Evolutionary conservation across 2,113 vertebrate genomes (phyloP), one percentile per base, ranked within the genome.

Genomic region (Grus americana): DNA sequence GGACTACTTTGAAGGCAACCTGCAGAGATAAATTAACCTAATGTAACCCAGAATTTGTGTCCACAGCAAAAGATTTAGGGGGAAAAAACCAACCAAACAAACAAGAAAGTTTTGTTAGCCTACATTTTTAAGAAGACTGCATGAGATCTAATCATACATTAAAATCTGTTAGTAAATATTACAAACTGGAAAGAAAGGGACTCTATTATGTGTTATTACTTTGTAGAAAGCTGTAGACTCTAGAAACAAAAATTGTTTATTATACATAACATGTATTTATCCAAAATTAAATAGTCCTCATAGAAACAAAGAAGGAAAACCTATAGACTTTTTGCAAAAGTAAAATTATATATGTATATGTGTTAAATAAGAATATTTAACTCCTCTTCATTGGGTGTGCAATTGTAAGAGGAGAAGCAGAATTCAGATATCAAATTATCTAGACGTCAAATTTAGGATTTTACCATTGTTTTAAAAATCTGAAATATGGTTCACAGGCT

Each of bases 401-500:
- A 38, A 7, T 11, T 52, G 34, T 50, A 30, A 80, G 54, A 79
- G 16, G 22, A 88, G 40, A 65, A 80, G 15, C 27, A 86, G 42
- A 86, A 86, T 89, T 86, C 34, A 62, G 46, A 19, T 73, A 91
- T 47, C 86, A 70, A 52, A 65, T 94, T 83, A 86, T 68, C 34
- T 67, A 65, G 54, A 91, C 30, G 12, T 72, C 26, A 79, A 68
- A 89, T 92, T 86, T 72, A 67, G 49, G 12, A 94, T 86, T 92
- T 92, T 86, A 52, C 34, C 8, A 73, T 86, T 80, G 50, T 81
- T 91, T 58, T 3, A 50, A 73, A 94, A 88, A 72, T 73, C 59
- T 78, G 79, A 96, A 94, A 73, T 89, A 89, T 6, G 15, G 7
- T 75, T 97, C 75, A 76, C 62, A 88, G 75, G 22, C 89, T 86